Evolutionary conservation across 2,888 invertebrate genomes (phyloP), one percentile per base, ranked within the genome.

Genomic region (Ennomos quercinarius): DNA sequence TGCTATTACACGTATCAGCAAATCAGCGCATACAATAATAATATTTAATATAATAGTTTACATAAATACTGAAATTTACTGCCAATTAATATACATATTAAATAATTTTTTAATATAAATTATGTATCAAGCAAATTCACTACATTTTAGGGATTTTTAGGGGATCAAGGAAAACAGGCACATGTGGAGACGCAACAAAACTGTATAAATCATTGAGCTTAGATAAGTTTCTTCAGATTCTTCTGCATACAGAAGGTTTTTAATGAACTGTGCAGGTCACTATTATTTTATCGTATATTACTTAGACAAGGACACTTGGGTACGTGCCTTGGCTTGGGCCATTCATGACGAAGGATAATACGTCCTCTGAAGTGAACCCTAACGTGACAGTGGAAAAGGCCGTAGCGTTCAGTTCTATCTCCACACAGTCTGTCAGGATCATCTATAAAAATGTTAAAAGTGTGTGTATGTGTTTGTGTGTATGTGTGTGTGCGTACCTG

Each of bases 401-500:
- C 27, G 27, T 6, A 27, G 27, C 4, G 8, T 13, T 42, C 9
- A n/a, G 46, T 46, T 57, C 47, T 40, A 53, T 44, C 53, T 61
- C 54, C 61, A 53, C 50, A 12, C 2, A 2, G 12, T 47, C 6
- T 27, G 52, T 45, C 35, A 36, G 17, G 11, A 3, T 37, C 9
- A 13, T 13, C 37, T 27, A 38, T 10, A 36, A 47, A 50, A 13
- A 37, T n/a, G 13, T n/a, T 17, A 5, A n/a, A 10, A 36, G 36
- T 41, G 13, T 40, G 49, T 37, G 35, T 54, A 45, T 27, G 35
- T 11, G 17, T 45, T 36, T 47, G 47, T n/a, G 53, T 34, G 54
- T 42, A 40, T 9, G 10, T 9, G 41, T 36, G 52, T 41, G 45
- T n/a, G 13, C 10, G 3, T 52, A 97, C 97, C 98, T 97, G 73